Conservation (phyloP, 2,113 vertebrate genomes). For the Lepus americanus region DNA sequence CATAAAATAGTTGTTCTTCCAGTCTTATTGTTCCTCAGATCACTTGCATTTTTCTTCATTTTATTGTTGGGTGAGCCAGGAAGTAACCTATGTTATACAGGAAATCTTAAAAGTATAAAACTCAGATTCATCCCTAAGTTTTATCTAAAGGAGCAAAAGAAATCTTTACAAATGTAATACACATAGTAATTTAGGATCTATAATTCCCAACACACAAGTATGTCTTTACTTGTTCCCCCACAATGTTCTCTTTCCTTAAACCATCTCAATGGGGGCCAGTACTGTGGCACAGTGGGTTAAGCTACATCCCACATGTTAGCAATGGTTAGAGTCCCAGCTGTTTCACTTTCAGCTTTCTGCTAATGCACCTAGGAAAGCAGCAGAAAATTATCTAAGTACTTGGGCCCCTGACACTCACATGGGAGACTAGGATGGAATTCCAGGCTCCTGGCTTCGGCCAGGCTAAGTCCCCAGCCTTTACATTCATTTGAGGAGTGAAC, state of each 20-base stretch:
- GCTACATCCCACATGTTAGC: too few species aligned
- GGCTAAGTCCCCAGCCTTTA: too few species aligned
- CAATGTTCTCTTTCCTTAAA: slow-evolving; percentile 46
- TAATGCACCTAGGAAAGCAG: too few species aligned
- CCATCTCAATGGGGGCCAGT: not conserved
- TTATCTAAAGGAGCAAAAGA: not conserved
- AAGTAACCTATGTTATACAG: not conserved
- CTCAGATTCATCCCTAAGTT: not conserved
- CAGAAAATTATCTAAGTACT: too few species aligned
- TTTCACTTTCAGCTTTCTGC: too few species aligned
- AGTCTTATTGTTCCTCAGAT: not conserved
- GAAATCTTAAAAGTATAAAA: slow-evolving; percentile 18
- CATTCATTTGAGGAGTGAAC: too few species aligned
- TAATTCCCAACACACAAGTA: not conserved
- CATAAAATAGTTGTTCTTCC: not conserved
- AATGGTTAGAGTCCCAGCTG: too few species aligned
- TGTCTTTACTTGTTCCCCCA: not conserved
- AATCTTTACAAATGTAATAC: not conserved
- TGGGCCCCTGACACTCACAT: too few species aligned
- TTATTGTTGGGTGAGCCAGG: not conserved
- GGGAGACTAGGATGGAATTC: too few species aligned
- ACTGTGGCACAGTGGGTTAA: too few species aligned
- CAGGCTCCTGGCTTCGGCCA: too few species aligned
- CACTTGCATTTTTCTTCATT: slow-evolving; percentile 6
- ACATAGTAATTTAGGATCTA: not conserved